phyloP scores from a whole-genome alignment of 2,113 vertebrate genomes.

The Malurus alboscapulatus region DNA sequence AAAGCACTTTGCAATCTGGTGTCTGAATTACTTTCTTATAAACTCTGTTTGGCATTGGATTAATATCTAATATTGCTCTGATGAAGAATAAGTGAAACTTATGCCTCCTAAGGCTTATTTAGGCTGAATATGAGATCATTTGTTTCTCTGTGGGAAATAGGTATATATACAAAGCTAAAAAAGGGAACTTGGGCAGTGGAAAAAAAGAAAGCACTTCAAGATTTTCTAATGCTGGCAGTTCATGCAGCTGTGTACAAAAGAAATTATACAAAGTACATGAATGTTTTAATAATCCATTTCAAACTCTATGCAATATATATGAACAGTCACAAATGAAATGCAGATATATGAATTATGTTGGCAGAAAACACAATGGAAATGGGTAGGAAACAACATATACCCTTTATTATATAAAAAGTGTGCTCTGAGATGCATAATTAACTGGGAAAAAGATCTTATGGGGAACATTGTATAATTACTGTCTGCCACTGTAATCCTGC shows the following conservation, averaged over 20 bases:
- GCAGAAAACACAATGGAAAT: background rate
- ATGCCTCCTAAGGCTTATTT: slow-evolving; percentile 52
- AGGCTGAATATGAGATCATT: slow-evolving; percentile 32
- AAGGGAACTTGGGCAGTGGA: background rate
- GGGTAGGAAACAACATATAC: background rate
- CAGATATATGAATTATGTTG: background rate
- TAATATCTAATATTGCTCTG: slow-evolving; percentile 69
- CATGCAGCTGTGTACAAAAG: background rate
- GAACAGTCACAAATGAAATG: background rate
- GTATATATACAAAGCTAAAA: background rate
- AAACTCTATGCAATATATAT: slow-evolving; percentile 9
- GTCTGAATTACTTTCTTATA: slow-evolving; percentile 53
- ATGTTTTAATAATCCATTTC: slow-evolving; percentile 19
- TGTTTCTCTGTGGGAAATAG: background rate
- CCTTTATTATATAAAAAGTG: background rate
- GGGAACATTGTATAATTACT: background rate
- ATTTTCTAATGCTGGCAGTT: background rate
- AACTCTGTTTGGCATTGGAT: slow-evolving; percentile 49
- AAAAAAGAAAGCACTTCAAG: background rate
- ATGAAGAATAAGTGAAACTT: slow-evolving; percentile 62
- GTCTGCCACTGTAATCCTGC: background rate
- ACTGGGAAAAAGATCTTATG: background rate
- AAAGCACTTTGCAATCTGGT: slow-evolving; percentile 43
- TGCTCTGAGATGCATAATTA: background rate
- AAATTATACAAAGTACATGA: background rate